These are phyloP conservation scores for Edolisoma coerulescens DNA, from an alignment of 2,113 vertebrate genomes.

Conservation along the genomic window DNA sequence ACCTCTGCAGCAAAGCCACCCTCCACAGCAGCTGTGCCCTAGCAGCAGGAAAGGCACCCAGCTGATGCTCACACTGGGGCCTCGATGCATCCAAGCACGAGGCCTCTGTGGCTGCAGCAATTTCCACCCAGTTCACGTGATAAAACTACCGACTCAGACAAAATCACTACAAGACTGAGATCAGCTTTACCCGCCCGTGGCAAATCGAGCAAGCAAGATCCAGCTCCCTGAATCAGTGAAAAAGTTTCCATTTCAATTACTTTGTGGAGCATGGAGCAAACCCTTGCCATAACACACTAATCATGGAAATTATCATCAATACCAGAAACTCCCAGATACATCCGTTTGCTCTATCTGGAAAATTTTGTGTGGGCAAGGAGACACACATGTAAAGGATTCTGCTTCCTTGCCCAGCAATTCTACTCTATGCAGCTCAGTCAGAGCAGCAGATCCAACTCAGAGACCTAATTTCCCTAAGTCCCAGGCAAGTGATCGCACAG, in stretches of 20 bases:
- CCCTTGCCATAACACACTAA: not conserved
- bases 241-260: not conserved
- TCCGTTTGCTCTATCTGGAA: not conserved
- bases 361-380: not conserved
- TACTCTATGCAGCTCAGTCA: not conserved
- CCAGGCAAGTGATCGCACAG: fast-evolving
- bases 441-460: not conserved
- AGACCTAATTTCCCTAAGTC: not conserved
- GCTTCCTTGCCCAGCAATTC: not conserved
- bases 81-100: fast-evolving
- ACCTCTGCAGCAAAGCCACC: not conserved
- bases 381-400: not conserved
- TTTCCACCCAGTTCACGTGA: not conserved
- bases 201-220: not conserved
- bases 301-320: not conserved
- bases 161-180: not conserved
- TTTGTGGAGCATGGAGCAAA: not conserved
- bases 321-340: not conserved
- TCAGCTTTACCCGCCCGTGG: not conserved
- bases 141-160: fast-evolving
- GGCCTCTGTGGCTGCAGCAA: fast-evolving
- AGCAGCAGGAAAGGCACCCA: not conserved
- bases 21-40: not conserved
- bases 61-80: not conserved
- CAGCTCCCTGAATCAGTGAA: not conserved